Base-by-base conservation (phyloP, 1,140 invertebrate species). In the Solen grandis region DNA sequence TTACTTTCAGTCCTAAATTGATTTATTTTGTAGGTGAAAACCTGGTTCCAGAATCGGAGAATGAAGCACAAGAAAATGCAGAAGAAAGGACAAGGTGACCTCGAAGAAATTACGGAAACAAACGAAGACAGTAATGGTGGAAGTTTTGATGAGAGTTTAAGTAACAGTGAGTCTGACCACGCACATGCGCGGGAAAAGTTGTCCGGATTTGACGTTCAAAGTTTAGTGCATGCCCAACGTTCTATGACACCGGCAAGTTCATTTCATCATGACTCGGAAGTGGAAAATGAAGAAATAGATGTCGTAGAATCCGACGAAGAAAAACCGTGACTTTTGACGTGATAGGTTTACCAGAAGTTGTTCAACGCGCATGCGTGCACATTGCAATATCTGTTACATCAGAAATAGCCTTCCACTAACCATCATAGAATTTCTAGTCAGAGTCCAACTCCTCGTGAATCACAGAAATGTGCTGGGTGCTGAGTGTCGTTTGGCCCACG, bases 1-100 rank as follows among this genome's bases (percentile, higher is more conserved):
- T 54, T 54, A 54, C 25, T 70, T 65, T 72, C 63, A 52, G 68
- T 57, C 68, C 76, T n/a, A n/a, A n/a, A n/a, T n/a, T n/a, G n/a
- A n/a, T n/a, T n/a, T n/a, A n/a, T 83, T 73, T 86, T 88, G 52
- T 85, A 95, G 94, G 97, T 99, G 57, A 99, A 99, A 93, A 99
- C 97, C 33, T 99, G 98, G 98, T 99, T 99, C 92, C 98, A 99
- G 93, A 99, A 99, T 92, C 93, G 97, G 14, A 93, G 97, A 82
- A 99, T 99, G 97, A 99, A 99, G 88, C 97, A 99, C 92, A 99
- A 99, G 94, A 99, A 99, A 90, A 96, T 98, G 89, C 94, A 98
- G 88, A 93, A 97, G 74, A 96, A 96, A 89, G 86, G 94, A 29
- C 94, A 93, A 59, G 94, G 94, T 19, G 94, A 94, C n/a, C 52